phyloP scores from a whole-genome alignment of 2,113 vertebrate species.

The Galeopterus variegatus region DNA sequence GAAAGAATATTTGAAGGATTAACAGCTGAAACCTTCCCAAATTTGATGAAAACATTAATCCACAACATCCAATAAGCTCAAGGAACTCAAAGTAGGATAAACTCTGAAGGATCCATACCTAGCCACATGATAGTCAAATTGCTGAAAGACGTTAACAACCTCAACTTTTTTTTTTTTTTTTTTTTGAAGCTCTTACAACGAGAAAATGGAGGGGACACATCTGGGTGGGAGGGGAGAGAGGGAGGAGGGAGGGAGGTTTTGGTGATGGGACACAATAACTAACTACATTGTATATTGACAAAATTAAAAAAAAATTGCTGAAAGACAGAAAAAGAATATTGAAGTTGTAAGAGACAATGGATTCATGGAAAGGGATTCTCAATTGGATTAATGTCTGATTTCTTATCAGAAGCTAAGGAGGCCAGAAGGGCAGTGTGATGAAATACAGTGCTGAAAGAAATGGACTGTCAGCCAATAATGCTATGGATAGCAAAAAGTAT shows the following conservation, averaged over 20 bases:
- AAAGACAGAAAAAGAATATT: conserved; percentile 58
- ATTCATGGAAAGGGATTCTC: not conserved
- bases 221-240: too few species aligned
- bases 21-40: not conserved
- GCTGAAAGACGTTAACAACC: not conserved
- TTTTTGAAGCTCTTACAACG: too few species aligned
- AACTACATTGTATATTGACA: too few species aligned
- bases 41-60: conserved; percentile 39
- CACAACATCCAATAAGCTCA: not conserved
- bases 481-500: conserved; percentile 30
- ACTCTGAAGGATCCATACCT: conserved; percentile 6
- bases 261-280: too few species aligned
- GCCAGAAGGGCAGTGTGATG: not conserved
- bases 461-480: conserved; percentile 8
- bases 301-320: too few species aligned
- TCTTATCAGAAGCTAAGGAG: conserved; percentile 41
- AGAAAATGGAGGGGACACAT: too few species aligned
- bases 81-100: conserved; percentile 25
- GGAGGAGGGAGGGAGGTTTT: too few species aligned
- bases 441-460: conserved; percentile 62
- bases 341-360: not conserved
- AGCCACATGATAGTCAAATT: conserved; percentile 11
- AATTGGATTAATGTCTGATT: conserved; percentile 53
- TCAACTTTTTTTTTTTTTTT: too few species aligned
- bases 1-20: conserved; percentile 43